Evolutionary conservation across 2,113 vertebrate species (phyloP), one percentile per base, ranked within the genome.

Genomic region (Seriola rivoliana): DNA sequence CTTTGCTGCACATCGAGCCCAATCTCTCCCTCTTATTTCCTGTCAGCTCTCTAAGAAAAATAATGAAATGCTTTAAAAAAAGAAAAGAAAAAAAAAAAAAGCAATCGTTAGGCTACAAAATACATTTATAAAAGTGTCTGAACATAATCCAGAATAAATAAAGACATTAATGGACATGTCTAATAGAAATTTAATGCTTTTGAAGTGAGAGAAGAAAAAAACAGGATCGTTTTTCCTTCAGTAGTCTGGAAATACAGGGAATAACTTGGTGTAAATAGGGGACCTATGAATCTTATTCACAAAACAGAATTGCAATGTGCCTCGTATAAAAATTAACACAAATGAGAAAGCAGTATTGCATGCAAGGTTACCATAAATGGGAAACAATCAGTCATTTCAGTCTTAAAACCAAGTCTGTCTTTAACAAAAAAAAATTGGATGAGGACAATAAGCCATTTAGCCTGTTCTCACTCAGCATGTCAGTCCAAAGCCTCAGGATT

Each of bases 341-440:
- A 68, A 52, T 13, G 1, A 57, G 11, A 71, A 55, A n/a, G 71
- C 13, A 57, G 13, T 3, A 65, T 25, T 46, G 21, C 12, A 46
- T 46, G 10, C 10, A 57, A 38, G 29, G 29, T 29, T 21, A 19
- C 8, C 63, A 34, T 32, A 38, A 59, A 77, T 14, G 8, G 5
- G 1, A 32, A 48, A 48, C 0, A 0, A 42, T 46, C 9, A 36
- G 46, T 2, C 4, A 34, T 46, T 60, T 32, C 13, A 8, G 25
- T 54, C 21, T 70, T 55, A 9, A 40, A 68, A 78, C 34, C 8
- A 80, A 70, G 60, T 57, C 1, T 40, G 21, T 71, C 32, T 40
- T 19, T 36, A 50, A 67, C 19, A 63, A 19, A 6, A 46, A 23
- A 8, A 0, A 36, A 68, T 38, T 14, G 5, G 13, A 8, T 14